A percentile compares a stretch with the other conserved stretches of the same genome.
These are phyloP conservation scores for Lepisosteus osseus DNA, from an alignment of 2,113 vertebrate genomes.

Conservation along the genomic window DNA sequence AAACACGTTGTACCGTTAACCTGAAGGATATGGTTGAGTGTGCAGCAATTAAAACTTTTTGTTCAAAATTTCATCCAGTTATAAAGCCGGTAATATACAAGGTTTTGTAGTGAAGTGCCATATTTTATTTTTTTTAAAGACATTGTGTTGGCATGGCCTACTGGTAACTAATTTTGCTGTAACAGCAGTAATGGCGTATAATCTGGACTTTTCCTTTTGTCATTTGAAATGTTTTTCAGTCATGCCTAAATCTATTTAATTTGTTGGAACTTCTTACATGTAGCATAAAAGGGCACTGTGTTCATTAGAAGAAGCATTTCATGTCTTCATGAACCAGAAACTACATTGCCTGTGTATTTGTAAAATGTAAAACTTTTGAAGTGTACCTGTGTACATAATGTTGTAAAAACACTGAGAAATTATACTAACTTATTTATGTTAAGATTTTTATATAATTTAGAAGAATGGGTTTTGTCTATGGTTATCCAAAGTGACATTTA, in stretches of 20 bases:
- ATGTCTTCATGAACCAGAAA: slow-evolving; percentile 48
- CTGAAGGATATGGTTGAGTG: no score
- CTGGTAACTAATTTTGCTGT: no score
- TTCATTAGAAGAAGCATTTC: slow-evolving; percentile 38
- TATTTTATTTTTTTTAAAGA: neutral
- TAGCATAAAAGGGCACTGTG: slow-evolving; percentile 56
- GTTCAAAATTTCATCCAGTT: no score
- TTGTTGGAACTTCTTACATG: slow-evolving; percentile 19
- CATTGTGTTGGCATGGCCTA: no score
- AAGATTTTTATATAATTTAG: slow-evolving; percentile 79
- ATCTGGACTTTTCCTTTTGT: no score
- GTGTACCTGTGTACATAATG: slow-evolving; percentile 96
- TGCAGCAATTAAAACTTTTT: no score
- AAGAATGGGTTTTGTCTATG: slow-evolving; percentile 73
- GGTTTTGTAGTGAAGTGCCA: neutral
- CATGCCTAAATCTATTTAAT: neutral
- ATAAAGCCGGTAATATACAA: no score
- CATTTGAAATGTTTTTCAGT: no score
- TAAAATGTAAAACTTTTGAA: slow-evolving; percentile 77
- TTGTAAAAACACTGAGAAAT: slow-evolving; percentile 99
- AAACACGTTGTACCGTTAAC: no score
- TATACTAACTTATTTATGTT: slow-evolving; percentile 99
- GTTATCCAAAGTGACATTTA: slow-evolving; percentile 90
- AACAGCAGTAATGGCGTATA: no score
- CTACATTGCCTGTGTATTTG: slow-evolving; percentile 80